These are phyloP conservation scores for Diadumene lineata DNA, from an alignment of 92 coral and sea anemone species.

Conservation along the genomic window DNA sequence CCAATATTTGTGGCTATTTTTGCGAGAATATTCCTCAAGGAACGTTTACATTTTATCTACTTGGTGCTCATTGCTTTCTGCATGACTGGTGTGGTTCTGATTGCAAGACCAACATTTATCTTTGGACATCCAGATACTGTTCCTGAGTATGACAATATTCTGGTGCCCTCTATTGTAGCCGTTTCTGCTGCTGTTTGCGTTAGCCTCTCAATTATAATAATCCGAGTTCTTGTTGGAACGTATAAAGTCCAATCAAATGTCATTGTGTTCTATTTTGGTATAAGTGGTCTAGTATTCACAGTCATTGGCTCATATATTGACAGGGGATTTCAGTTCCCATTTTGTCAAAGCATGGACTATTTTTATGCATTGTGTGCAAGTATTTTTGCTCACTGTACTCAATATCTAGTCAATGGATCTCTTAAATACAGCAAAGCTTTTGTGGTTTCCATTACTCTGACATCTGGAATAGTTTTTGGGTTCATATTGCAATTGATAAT, in stretches of 20 bases:
- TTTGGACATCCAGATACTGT: conserved; percentile 29
- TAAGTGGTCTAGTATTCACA: conserved; percentile 12
- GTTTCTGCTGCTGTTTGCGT: not conserved
- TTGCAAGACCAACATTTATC: conserved; percentile 22
- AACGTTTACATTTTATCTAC: conserved; percentile 26
- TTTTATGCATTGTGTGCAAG: conserved; percentile 11
- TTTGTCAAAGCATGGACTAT: conserved; percentile 17
- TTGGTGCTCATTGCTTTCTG: not conserved
- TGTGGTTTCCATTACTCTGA: conserved; percentile 11
- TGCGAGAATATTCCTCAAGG: conserved; percentile 60
- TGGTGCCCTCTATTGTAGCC: conserved; percentile 15
- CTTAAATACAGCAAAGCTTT: conserved; percentile 17
- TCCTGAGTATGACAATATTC: conserved; percentile 17
- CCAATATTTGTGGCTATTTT: conserved; percentile 70
- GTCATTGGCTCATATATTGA: conserved; percentile 23
- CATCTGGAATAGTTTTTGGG: conserved; percentile 19
- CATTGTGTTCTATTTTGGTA: conserved; percentile 13
- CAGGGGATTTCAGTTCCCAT: conserved; percentile 26
- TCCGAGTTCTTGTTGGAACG: not conserved
- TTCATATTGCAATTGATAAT: conserved; percentile 12
- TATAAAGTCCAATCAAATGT: not conserved
- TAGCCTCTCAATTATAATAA: not conserved
- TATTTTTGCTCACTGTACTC: not conserved
- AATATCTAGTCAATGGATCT: not conserved
- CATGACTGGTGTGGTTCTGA: conserved; percentile 15